These are phyloP conservation scores for Trialeurodes vaporariorum DNA, from an alignment of 1,140 invertebrate genomes.

Conservation along the genomic window DNA sequence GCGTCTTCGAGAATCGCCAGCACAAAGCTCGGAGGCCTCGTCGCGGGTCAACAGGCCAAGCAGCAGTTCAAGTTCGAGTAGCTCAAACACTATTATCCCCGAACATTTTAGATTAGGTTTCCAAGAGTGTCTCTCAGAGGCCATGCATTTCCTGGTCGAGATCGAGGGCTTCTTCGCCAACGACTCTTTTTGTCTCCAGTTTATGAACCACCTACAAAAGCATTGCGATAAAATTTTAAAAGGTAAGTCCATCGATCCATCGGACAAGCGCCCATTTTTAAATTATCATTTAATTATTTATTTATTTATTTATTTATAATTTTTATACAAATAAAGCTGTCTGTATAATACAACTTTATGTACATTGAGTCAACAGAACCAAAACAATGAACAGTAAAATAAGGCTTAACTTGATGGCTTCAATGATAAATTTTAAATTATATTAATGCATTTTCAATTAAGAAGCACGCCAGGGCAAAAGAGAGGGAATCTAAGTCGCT, in stretches of 20 bases:
- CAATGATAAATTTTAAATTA: constrained; percentile 8
- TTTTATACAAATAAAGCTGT: neutral
- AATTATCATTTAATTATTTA: neutral
- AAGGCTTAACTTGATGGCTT: constrained; percentile 4
- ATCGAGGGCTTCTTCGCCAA: constrained; percentile 63
- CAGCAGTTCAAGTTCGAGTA: neutral
- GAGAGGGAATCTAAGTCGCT: no score
- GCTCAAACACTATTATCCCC: constrained; percentile 21
- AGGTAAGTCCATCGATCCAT: constrained; percentile 34
- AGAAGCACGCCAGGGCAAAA: no score
- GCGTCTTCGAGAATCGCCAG: neutral
- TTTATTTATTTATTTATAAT: constrained; percentile 1
- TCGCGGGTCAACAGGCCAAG: neutral
- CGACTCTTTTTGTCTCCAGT: constrained; percentile 65
- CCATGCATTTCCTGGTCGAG: constrained; percentile 79
- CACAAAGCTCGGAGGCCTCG: neutral
- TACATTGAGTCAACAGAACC: neutral
- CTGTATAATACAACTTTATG: neutral
- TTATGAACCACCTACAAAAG: constrained; percentile 71
- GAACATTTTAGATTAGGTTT: constrained; percentile 65
- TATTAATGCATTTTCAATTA: no score
- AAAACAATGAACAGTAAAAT: constrained; percentile 2
- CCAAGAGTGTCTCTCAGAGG: constrained; percentile 80
- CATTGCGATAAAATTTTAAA: constrained; percentile 58
- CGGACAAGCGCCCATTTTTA: neutral